phyloP scores from a whole-genome alignment of 2,113 vertebrate species.

The Bostrychus sinensis region DNA sequence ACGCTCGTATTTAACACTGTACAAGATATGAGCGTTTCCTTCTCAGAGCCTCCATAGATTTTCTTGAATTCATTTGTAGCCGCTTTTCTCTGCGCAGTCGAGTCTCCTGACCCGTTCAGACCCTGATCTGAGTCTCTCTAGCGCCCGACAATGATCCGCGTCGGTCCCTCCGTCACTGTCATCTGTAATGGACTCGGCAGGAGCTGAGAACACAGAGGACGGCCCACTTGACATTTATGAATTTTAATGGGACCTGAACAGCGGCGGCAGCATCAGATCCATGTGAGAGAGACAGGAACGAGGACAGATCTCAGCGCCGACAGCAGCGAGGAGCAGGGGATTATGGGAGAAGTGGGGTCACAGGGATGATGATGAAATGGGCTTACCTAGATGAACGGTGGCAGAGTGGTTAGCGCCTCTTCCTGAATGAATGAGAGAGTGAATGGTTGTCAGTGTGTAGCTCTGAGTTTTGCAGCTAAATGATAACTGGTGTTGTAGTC shows the following conservation, averaged over 20 bases:
- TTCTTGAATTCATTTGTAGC: neutral
- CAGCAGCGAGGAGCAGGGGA: too few relatives aligned
- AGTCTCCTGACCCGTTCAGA: neutral
- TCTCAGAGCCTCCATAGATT: neutral
- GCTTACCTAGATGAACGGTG: too few relatives aligned
- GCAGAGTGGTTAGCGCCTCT: too few relatives aligned
- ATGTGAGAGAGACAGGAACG: neutral
- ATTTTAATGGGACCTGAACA: neutral
- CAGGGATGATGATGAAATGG: too few relatives aligned
- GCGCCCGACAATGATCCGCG: neutral
- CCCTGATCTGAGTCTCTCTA: neutral
- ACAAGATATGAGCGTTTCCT: too few relatives aligned
- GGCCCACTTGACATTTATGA: slow-evolving; percentile 21
- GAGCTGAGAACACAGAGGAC: neutral
- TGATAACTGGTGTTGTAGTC: too few relatives aligned
- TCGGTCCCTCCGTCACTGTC: neutral
- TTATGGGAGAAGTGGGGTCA: too few relatives aligned
- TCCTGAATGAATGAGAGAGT: too few relatives aligned
- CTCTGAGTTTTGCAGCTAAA: too few relatives aligned
- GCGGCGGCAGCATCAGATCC: neutral
- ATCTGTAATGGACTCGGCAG: neutral
- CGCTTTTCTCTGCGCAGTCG: neutral
- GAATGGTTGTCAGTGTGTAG: too few relatives aligned
- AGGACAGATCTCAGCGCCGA: too few relatives aligned
- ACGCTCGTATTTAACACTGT: too few relatives aligned